These are phyloP conservation scores for Cantharis rufa DNA, from an alignment of 2,888 invertebrate species.

Conservation along the genomic window DNA sequence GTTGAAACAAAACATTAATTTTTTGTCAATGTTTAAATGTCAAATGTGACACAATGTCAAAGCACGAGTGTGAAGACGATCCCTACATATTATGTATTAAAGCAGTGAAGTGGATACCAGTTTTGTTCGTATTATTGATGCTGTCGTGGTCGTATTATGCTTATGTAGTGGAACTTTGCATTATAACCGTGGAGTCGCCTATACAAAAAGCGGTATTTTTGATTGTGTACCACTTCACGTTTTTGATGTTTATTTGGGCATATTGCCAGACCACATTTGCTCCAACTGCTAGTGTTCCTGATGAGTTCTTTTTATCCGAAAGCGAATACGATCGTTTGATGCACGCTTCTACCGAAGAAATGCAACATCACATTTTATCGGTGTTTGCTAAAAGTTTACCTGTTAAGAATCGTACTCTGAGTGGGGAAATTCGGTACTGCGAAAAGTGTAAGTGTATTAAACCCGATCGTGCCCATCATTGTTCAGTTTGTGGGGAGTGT, in stretches of 20 bases:
- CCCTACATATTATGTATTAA: neutral
- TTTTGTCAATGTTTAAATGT: neutral
- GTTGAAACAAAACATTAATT: too few species aligned
- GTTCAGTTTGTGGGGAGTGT: conserved; percentile 88
- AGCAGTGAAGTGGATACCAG: conserved; percentile 17
- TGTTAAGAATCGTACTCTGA: conserved; percentile 76
- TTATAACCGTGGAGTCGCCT: conserved; percentile 40
- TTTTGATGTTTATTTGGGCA: conserved; percentile 74
- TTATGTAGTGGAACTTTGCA: conserved; percentile 91
- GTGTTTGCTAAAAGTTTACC: conserved; percentile 82
- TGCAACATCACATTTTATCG: conserved; percentile 78
- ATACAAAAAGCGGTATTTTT: neutral
- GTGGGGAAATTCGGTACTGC: conserved; percentile 83
- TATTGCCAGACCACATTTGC: conserved; percentile 62
- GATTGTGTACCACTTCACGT: conserved; percentile 9
- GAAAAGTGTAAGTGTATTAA: conserved; percentile 90
- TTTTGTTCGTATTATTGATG: conserved; percentile 13
- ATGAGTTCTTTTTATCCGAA: conserved; percentile 77
- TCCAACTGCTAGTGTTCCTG: conserved; percentile 61
- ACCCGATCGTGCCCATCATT: conserved; percentile 95
- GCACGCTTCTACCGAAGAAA: conserved; percentile 75
- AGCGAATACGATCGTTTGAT: conserved; percentile 73
- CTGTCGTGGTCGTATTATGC: conserved; percentile 93
- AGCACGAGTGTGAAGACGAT: neutral
- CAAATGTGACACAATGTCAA: neutral